Percentiles rank a stretch among this genome's conserved stretches.
Evolutionary conservation across 2,113 vertebrate species (phyloP).

Genomic region (Podilymbus podiceps): DNA sequence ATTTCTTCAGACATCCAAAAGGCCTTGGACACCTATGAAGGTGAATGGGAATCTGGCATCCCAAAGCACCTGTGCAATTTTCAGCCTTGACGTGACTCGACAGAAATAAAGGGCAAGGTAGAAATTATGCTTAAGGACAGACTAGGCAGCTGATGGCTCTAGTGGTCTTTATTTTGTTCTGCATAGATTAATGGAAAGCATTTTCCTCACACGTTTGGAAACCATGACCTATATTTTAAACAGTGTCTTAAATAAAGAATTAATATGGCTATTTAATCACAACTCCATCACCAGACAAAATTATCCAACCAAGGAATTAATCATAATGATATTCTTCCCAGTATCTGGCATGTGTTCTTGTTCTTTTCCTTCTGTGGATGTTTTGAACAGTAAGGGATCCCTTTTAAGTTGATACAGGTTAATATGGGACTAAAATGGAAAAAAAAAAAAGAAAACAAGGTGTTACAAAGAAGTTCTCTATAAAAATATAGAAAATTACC

Average conservation of each 20-base stretch:
- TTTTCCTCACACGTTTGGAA: background rate
- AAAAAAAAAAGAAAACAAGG: background rate
- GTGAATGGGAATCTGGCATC: background rate
- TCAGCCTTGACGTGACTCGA: background rate
- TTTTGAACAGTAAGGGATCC: background rate
- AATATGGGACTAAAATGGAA: background rate
- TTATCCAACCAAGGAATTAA: background rate
- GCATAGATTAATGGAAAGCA: background rate
- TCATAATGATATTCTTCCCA: background rate
- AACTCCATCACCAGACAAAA: background rate
- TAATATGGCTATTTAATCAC: background rate
- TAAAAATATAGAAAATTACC: background rate
- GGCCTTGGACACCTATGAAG: background rate
- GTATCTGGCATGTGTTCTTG: background rate
- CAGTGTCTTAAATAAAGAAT: conserved; percentile 22
- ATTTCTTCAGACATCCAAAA: background rate
- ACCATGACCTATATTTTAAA: conserved; percentile 15
- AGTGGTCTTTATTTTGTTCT: background rate
- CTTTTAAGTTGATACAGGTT: background rate
- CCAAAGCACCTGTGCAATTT: background rate
- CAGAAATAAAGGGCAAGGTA: background rate
- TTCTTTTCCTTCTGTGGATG: background rate
- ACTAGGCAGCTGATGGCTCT: background rate
- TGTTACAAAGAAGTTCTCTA: background rate
- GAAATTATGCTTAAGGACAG: background rate